Conservation (phyloP, 2,113 vertebrate species). For the Ceyx melanurus region DNA sequence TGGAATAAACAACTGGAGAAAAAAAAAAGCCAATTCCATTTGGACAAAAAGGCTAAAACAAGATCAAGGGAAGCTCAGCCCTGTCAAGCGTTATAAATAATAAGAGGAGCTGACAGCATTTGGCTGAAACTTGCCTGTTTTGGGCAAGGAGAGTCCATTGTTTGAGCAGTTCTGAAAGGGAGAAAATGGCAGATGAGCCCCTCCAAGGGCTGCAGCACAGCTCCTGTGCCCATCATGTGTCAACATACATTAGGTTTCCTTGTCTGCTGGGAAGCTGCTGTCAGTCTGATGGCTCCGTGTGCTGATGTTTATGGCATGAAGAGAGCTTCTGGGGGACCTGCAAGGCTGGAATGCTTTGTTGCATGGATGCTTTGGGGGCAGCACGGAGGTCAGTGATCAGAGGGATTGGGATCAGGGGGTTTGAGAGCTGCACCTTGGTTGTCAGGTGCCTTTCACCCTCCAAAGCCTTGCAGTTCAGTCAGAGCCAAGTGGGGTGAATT, state of each 20-base stretch:
- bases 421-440: background rate
- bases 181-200: background rate
- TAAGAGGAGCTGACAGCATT: conserved; percentile 21
- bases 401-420: background rate
- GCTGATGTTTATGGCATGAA: background rate
- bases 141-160: background rate
- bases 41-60: background rate
- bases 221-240: background rate
- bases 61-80: background rate
- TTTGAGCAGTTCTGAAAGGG: conserved; percentile 4
- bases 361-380: background rate
- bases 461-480: background rate
- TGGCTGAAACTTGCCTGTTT: conserved; percentile 33
- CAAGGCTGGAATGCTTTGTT: background rate
- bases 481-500: background rate
- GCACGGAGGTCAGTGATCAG: background rate
- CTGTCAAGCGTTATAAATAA: background rate
- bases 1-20: background rate
- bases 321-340: background rate
- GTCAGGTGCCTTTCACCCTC: background rate
- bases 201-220: background rate
- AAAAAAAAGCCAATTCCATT: background rate
- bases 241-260: conserved; percentile 6
- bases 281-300: background rate
- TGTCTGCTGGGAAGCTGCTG: background rate